Conservation (phyloP, 2,797 vertebrate species). For the Labroides dimidiatus region DNA sequence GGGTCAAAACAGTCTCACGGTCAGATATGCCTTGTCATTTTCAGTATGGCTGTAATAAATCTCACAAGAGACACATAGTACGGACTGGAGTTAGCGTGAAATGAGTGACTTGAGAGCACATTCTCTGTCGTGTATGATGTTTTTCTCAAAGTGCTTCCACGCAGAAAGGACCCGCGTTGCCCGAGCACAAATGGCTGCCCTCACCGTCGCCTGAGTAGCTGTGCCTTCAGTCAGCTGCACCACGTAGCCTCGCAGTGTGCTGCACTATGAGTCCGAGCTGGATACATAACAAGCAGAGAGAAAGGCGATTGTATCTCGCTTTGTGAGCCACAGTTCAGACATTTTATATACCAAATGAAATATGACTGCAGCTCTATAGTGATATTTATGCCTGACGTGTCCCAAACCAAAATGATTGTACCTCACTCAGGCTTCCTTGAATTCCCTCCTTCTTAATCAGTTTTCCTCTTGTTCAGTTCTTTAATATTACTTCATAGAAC, state of each 20-base stretch:
- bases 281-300: conserved; percentile 10
- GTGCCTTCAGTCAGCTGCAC: conserved; percentile 38
- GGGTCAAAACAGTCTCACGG: neutral
- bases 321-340: neutral
- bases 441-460: neutral
- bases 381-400: conserved; percentile 35
- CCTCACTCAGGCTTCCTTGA: neutral
- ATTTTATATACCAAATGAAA: conserved; percentile 18
- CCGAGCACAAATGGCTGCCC: conserved; percentile 66
- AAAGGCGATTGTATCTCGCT: conserved; percentile 13
- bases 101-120: neutral
- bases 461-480: neutral
- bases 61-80: neutral
- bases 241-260: conserved; percentile 32
- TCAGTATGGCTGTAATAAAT: neutral
- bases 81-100: neutral
- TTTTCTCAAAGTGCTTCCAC: conserved; percentile 1
- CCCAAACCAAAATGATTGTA: neutral
- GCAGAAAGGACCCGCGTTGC: conserved; percentile 34
- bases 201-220: conserved; percentile 42
- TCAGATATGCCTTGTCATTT: conserved; percentile 1
- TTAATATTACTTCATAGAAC: neutral
- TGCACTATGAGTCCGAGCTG: conserved; percentile 9
- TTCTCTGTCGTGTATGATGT: neutral
- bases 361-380: conserved; percentile 21